A percentile compares a stretch with the other conserved stretches of the same genome.
Evolutionary conservation across 2,797 vertebrate genomes (phyloP).

Genomic region (Sebastes matsubarae): DNA sequence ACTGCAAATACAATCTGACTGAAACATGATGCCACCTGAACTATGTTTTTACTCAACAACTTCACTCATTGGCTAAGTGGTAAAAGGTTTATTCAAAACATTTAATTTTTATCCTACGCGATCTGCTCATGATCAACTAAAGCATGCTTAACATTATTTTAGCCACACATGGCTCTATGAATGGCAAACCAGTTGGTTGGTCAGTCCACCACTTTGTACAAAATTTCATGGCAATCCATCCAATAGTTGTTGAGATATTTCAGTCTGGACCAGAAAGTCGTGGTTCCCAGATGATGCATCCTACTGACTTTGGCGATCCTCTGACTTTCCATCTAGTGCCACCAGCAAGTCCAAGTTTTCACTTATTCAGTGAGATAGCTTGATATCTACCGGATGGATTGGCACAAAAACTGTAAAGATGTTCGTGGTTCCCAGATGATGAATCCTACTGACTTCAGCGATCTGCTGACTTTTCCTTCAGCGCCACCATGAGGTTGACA

Average conservation of each 20-base stretch:
- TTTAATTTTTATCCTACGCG: rapidly evolving
- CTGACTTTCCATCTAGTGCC: neutral
- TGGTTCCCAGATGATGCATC: neutral
- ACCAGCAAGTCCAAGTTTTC: neutral
- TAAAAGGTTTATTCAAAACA: neutral
- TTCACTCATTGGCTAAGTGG: neutral
- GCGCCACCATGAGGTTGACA: too few relatives aligned
- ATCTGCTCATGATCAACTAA: neutral
- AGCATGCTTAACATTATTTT: neutral
- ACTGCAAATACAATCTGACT: neutral
- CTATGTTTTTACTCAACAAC: neutral
- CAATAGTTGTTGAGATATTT: too few relatives aligned
- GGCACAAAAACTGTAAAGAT: neutral
- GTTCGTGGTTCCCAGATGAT: too few relatives aligned
- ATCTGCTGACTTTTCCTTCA: neutral
- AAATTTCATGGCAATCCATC: too few relatives aligned
- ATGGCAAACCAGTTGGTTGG: too few relatives aligned
- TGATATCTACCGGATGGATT: neutral
- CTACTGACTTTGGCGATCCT: neutral
- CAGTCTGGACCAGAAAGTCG: neutral
- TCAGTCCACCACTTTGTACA: neutral
- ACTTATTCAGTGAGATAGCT: neutral
- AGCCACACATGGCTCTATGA: neutral
- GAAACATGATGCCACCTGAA: neutral
- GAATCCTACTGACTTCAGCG: neutral